Percentiles rank a stretch among this genome's conserved stretches.
These are phyloP conservation scores for Macrostomum cliftonense DNA, from an alignment of 2,888 invertebrate species.

Conservation along the genomic window DNA sequence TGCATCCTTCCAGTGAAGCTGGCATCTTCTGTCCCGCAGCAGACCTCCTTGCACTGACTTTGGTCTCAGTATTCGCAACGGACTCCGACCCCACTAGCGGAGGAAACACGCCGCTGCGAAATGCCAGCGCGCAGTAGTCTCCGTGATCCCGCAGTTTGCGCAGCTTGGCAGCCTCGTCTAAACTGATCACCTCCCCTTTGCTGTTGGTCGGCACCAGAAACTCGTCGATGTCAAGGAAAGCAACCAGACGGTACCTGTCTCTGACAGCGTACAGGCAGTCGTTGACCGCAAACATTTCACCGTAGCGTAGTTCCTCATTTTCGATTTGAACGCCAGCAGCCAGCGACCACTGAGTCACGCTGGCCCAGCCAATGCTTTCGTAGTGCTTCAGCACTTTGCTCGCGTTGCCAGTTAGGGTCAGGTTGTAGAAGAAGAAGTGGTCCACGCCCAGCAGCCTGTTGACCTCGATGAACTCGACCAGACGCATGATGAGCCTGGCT, in stretches of 20 bases:
- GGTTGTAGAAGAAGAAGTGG: background rate
- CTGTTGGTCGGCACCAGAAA: background rate
- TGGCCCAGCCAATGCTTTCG: background rate
- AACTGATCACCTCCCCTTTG: too few species aligned
- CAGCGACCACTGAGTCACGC: background rate
- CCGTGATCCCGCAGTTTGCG: too few species aligned
- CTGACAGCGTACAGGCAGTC: background rate
- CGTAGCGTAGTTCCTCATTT: background rate
- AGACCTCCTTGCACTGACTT: too few species aligned
- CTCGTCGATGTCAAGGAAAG: background rate
- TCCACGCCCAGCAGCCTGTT: background rate
- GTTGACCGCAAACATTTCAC: background rate
- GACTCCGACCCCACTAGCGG: too few species aligned
- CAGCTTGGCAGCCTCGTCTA: too few species aligned
- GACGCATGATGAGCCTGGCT: too few species aligned
- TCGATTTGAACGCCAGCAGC: background rate
- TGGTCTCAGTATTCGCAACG: too few species aligned
- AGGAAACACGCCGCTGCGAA: too few species aligned
- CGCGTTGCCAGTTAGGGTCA: background rate
- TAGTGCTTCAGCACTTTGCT: background rate
- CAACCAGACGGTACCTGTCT: background rate
- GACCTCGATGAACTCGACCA: conserved; percentile 1
- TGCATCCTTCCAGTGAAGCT: too few species aligned
- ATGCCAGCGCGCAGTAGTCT: too few species aligned
- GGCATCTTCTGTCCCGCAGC: too few species aligned